Evolutionary conservation across 2,888 invertebrate species (phyloP).

Genomic region (Morpho helenor): DNA sequence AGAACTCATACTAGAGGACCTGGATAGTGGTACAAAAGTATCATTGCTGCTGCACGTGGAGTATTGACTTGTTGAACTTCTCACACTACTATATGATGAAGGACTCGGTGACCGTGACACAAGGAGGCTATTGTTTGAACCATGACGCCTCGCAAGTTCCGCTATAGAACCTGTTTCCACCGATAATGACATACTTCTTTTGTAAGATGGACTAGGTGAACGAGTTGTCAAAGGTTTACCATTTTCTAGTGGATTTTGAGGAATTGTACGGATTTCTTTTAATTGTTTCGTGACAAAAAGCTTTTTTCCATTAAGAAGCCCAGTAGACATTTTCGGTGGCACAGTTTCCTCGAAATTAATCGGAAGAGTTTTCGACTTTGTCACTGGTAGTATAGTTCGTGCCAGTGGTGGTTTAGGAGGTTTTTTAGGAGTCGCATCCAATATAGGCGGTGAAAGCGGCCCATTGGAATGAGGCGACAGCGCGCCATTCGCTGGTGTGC

Average conservation of each 20-base stretch:
- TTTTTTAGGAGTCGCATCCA: conserved; percentile 66
- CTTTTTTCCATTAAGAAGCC: conserved; percentile 56
- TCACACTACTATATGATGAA: conserved; percentile 55
- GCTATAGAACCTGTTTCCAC: conserved; percentile 74
- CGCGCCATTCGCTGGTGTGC: conserved; percentile 32
- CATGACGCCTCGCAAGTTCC: conserved; percentile 67
- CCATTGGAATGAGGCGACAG: conserved; percentile 56
- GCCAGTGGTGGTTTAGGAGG: conserved; percentile 61
- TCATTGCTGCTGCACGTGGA: conserved; percentile 71
- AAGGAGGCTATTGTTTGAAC: conserved; percentile 46
- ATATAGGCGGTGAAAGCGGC: conserved; percentile 57
- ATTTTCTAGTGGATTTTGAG: conserved; percentile 44
- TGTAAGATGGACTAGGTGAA: conserved; percentile 61
- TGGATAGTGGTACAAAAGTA: conserved; percentile 61
- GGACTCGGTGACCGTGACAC: conserved; percentile 81
- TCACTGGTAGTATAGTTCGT: conserved; percentile 63
- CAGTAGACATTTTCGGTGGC: conserved; percentile 48
- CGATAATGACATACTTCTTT: conserved; percentile 58
- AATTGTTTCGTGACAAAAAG: conserved; percentile 64
- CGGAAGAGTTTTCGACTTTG: conserved; percentile 69
- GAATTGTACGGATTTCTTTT: conserved; percentile 64
- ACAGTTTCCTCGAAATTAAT: conserved; percentile 65
- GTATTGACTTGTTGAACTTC: conserved; percentile 66
- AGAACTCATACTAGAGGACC: conserved; percentile 66
- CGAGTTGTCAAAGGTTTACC: conserved; percentile 49